These are phyloP conservation scores for Spilosoma lubricipeda DNA, from an alignment of 2,888 invertebrate species.

Conservation along the genomic window DNA sequence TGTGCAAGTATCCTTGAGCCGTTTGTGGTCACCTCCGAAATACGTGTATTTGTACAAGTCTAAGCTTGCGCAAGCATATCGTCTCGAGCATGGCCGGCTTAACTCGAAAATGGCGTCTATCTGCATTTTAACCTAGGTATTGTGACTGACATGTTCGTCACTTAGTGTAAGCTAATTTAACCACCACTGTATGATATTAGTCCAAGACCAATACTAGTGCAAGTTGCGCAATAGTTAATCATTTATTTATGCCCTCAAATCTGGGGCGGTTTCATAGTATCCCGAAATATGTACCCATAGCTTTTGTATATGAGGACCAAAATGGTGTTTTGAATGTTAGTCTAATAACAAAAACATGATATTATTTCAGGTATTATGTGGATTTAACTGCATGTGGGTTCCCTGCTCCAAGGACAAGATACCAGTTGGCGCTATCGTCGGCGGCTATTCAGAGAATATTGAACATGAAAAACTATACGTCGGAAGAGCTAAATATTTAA, in stretches of 20 bases:
- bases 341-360: neutral
- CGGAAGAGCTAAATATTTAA: conserved; percentile 89
- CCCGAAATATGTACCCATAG: no score
- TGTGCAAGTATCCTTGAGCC: no score
- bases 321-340: neutral
- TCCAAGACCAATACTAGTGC: no score
- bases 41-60: no score
- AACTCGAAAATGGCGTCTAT: neutral
- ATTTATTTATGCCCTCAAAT: no score
- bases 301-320: neutral
- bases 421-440: conserved; percentile 89
- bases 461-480: conserved; percentile 85
- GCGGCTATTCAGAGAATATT: conserved; percentile 82
- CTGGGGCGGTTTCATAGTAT: neutral
- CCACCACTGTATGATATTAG: no score
- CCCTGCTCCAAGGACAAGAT: conserved; percentile 85
- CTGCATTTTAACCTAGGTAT: neutral
- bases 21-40: no score
- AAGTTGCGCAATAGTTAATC: no score
- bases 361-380: conserved; percentile 68
- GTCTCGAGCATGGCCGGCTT: no score
- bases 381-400: conserved; percentile 82
- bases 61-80: no score
- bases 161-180: no score
- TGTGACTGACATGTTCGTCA: neutral